A percentile compares a stretch with the other conserved stretches of the same genome.
Evolutionary conservation across 2,888 invertebrate genomes (phyloP).

Genomic region (Drosophila melanosoma): DNA sequence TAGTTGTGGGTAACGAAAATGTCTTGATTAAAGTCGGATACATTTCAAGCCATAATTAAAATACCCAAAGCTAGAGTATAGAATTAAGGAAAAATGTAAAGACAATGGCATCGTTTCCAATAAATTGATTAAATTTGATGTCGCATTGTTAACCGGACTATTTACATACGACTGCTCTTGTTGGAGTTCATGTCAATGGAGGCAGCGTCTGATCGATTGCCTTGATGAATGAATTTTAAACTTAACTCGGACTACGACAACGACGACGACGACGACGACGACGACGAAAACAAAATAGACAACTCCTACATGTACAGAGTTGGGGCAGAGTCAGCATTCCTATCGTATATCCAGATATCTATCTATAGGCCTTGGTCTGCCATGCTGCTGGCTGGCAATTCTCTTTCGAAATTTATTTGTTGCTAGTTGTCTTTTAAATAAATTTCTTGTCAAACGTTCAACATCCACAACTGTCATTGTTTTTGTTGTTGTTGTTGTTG

Average conservation of each 20-base stretch:
- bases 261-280: neutral
- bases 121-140: slow-evolving; percentile 81
- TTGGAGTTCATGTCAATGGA: slow-evolving; percentile 39
- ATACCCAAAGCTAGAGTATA: slow-evolving; percentile 4
- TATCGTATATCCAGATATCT: slow-evolving; percentile 15
- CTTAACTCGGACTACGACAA: slow-evolving; percentile 24
- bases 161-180: slow-evolving; percentile 64
- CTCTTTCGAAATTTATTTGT: slow-evolving; percentile 74
- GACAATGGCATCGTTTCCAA: slow-evolving; percentile 72
- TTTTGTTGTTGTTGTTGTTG: slow-evolving; percentile 17
- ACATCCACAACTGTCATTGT: slow-evolving; percentile 6
- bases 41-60: slow-evolving; percentile 18
- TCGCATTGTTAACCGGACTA: slow-evolving; percentile 66
- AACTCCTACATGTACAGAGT: slow-evolving; percentile 57
- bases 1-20: neutral
- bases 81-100: slow-evolving; percentile 23
- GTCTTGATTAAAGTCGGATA: neutral
- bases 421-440: slow-evolving; percentile 81
- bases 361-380: slow-evolving; percentile 21
- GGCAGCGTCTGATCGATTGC: slow-evolving; percentile 76
- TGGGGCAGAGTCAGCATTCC: slow-evolving; percentile 45
- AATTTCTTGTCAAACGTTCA: slow-evolving; percentile 78
- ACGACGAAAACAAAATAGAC: slow-evolving; percentile 11
- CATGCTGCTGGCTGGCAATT: slow-evolving; percentile 50
- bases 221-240: slow-evolving; percentile 79